A percentile compares a stretch with the other conserved stretches of the same genome.
Conservation (phyloP, 2,797 vertebrate species). For the Limnodromus scolopaceus region DNA sequence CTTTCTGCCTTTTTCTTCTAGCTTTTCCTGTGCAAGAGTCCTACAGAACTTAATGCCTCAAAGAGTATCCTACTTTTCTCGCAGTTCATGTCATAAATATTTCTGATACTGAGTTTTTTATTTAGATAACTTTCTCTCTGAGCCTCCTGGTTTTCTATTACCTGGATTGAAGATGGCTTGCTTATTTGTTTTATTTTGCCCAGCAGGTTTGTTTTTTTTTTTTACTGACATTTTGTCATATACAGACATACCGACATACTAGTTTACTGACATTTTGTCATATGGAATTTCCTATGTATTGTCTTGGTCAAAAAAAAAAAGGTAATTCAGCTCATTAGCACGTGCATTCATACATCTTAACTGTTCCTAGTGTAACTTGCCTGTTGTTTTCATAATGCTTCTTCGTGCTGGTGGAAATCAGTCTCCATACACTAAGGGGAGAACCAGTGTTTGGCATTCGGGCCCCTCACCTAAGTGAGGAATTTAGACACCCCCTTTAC, state of each 20-base stretch:
- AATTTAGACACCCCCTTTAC: neutral
- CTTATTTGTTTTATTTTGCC: neutral
- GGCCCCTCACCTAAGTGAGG: neutral
- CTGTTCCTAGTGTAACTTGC: neutral
- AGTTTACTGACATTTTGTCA: neutral
- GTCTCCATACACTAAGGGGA: neutral
- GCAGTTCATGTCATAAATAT: neutral
- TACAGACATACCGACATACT: neutral
- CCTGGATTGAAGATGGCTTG: neutral
- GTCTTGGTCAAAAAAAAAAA: neutral
- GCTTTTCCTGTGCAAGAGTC: neutral
- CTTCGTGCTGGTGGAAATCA: neutral
- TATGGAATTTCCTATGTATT: neutral
- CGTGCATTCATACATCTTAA: rapidly evolving
- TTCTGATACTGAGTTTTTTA: neutral
- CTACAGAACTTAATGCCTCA: neutral
- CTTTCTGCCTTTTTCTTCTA: neutral
- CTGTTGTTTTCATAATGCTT: neutral
- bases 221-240: neutral
- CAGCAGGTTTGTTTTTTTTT: neutral
- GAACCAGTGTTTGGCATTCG: neutral
- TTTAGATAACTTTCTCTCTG: neutral
- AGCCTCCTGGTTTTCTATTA: neutral
- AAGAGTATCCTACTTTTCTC: neutral
- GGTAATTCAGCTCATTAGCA: neutral